phyloP scores from a whole-genome alignment of 2,797 vertebrate species.

The Columba guinea region DNA sequence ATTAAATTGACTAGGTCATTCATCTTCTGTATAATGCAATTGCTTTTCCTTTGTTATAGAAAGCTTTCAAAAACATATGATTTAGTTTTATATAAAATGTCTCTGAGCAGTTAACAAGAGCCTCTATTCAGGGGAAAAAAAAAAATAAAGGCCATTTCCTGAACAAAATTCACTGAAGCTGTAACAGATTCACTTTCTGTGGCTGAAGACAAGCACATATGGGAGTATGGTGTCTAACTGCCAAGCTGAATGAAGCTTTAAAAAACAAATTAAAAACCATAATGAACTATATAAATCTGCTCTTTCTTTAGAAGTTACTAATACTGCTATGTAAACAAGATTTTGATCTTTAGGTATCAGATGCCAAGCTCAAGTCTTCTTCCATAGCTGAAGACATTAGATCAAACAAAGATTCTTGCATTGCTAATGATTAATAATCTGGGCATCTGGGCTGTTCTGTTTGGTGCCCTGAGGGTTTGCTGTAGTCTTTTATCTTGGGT shows the following conservation, averaged over 20 bases:
- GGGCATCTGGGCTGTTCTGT: background rate
- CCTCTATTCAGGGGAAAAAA: background rate
- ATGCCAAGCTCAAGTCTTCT: background rate
- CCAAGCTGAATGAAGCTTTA: slow-evolving; percentile 21
- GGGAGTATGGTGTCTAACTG: background rate
- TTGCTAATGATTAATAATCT: background rate
- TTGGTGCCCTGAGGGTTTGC: background rate
- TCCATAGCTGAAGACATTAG: background rate
- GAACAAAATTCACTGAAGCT: slow-evolving; percentile 40
- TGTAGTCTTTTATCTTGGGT: background rate
- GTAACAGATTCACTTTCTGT: slow-evolving; percentile 29
- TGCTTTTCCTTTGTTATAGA: background rate
- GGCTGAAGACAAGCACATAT: slow-evolving; percentile 6
- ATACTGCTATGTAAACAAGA: slow-evolving; percentile 36
- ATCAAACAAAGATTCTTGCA: background rate
- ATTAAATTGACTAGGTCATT: slow-evolving; percentile 5
- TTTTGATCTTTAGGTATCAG: background rate
- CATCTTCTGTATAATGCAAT: background rate
- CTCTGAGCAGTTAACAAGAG: slow-evolving; percentile 38
- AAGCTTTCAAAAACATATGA: background rate
- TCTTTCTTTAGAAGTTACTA: slow-evolving; percentile 33
- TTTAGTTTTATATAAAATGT: slow-evolving; percentile 35
- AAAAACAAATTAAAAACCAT: background rate
- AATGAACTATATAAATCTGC: slow-evolving; percentile 5
- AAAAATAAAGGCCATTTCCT: slow-evolving; percentile 12